Percentiles rank a stretch among this genome's conserved stretches.
These are phyloP conservation scores for Hemiscyllium ocellatum DNA, from an alignment of 2,113 vertebrate genomes.

Conservation along the genomic window DNA sequence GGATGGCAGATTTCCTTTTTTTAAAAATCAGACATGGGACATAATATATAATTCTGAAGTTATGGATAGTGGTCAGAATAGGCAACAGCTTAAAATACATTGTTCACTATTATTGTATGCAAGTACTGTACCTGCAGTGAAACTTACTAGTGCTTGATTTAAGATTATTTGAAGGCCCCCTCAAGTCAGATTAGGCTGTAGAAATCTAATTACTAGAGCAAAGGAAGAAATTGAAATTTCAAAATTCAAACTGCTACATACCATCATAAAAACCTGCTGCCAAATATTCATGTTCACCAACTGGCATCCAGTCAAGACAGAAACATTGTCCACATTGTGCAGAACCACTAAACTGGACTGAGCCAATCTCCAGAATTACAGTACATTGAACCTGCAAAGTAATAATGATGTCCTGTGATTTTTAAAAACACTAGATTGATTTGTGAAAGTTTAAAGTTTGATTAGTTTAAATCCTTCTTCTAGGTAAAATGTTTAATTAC, in stretches of 20 bases:
- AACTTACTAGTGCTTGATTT: background rate
- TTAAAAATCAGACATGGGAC: background rate
- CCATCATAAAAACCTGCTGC: constrained; percentile 87
- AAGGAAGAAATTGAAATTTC: background rate
- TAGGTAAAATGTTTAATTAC: background rate
- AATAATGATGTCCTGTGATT: background rate
- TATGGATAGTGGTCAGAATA: background rate
- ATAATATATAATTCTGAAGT: background rate
- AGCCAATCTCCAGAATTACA: constrained; percentile 73
- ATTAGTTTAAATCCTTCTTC: background rate
- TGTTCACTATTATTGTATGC: background rate
- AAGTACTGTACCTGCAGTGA: too few relatives aligned
- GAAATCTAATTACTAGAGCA: background rate
- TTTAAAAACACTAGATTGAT: background rate
- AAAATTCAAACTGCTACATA: constrained; percentile 46
- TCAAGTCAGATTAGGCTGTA: background rate
- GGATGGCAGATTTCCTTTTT: background rate
- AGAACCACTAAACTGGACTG: constrained; percentile 58
- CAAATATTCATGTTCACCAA: constrained; percentile 76
- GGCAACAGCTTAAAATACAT: background rate
- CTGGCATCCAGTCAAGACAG: constrained; percentile 78
- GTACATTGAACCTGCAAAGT: constrained; percentile 59
- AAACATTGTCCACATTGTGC: constrained; percentile 73
- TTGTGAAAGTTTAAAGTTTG: background rate
- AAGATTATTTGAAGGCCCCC: background rate